phyloP scores from a whole-genome alignment of 2,797 vertebrate species.

The Lepidocolaptes lacrymiger region DNA sequence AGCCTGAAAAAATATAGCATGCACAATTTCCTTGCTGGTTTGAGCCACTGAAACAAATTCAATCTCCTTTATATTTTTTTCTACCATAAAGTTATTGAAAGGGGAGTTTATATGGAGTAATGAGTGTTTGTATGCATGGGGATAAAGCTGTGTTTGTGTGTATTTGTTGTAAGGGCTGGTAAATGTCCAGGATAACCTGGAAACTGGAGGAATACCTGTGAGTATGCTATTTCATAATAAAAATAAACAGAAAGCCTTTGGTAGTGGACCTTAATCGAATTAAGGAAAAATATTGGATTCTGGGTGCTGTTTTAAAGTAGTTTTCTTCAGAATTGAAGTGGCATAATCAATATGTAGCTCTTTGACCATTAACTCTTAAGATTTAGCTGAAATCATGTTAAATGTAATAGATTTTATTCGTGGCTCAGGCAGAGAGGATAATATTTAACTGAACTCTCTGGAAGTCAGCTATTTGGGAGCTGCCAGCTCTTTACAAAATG shows the following conservation, averaged over 20 bases:
- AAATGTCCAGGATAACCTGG: not conserved
- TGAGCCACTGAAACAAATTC: not conserved
- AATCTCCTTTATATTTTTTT: not conserved
- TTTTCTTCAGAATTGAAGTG: conserved; percentile 17
- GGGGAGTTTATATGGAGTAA: not conserved
- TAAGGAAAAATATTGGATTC: conserved; percentile 4
- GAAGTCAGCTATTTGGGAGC: conserved; percentile 20
- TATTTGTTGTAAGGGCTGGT: not conserved
- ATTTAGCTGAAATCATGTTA: conserved; percentile 52
- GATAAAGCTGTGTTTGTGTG: not conserved
- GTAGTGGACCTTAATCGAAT: not conserved
- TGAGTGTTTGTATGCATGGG: not conserved
- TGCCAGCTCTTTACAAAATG: not conserved
- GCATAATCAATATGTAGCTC: conserved; percentile 47
- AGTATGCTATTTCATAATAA: not conserved
- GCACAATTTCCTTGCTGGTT: not conserved
- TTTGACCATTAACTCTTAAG: conserved; percentile 37
- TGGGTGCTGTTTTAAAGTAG: not conserved
- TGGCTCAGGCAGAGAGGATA: not conserved
- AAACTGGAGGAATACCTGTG: not conserved
- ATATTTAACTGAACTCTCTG: conserved; percentile 39
- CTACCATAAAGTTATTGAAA: not conserved
- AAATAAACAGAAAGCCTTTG: not conserved
- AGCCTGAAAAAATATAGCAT: not conserved
- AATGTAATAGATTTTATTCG: conserved; percentile 32